These are phyloP conservation scores for Camelus bactrianus DNA, from an alignment of 2,113 vertebrate species.

Conservation along the genomic window DNA sequence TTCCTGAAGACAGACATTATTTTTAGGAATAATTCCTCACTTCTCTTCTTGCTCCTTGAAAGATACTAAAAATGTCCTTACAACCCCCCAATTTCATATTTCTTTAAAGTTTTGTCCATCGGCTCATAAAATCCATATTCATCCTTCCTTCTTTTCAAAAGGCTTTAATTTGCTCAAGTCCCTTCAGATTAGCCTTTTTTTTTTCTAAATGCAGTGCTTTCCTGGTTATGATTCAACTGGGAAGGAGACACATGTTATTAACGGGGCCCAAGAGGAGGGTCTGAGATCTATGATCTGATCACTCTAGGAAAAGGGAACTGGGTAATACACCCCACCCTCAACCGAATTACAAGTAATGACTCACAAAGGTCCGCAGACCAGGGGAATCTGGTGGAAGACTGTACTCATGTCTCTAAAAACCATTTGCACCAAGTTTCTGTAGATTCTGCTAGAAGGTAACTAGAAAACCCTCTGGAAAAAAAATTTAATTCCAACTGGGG, in stretches of 20 bases:
- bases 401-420: neutral
- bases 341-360: neutral
- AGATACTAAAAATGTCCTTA: slow-evolving; percentile 60
- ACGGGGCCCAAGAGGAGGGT: neutral
- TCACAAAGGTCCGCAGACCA: neutral
- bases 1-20: slow-evolving; percentile 77
- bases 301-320: neutral
- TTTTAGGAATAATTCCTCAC: slow-evolving; percentile 78
- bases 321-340: neutral
- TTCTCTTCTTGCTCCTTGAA: slow-evolving; percentile 21
- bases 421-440: slow-evolving; percentile 16
- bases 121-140: slow-evolving; percentile 28
- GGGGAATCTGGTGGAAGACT: neutral
- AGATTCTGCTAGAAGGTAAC: slow-evolving; percentile 56
- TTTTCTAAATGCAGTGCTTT: slow-evolving; percentile 44
- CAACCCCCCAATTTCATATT: slow-evolving; percentile 34
- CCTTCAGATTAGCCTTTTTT: slow-evolving; percentile 31
- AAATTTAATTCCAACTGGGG: slow-evolving; percentile 66
- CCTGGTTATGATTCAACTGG: slow-evolving; percentile 18
- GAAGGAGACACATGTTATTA: slow-evolving; percentile 47
- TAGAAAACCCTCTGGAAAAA: slow-evolving; percentile 71
- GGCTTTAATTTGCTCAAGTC: slow-evolving; percentile 58
- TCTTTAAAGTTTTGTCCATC: neutral
- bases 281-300: neutral
- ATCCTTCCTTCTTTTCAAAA: neutral